Conservation (phyloP, 2,888 invertebrate species). For the Ligdia adustata region DNA sequence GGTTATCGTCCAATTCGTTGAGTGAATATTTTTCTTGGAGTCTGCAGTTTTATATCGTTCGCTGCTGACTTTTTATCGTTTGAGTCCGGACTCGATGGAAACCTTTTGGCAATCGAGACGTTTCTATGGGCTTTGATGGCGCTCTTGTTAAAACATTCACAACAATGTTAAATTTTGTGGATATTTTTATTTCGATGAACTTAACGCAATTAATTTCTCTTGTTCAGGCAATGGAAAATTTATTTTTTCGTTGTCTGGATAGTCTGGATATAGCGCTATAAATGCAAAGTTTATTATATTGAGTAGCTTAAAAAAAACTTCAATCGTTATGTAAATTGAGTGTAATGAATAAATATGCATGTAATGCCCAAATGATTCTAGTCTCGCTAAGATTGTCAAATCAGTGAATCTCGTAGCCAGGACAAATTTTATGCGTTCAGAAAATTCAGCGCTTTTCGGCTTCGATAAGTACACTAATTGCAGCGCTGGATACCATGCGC, state of each 20-base stretch:
- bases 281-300: too few relatives aligned
- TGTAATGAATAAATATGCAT: not conserved
- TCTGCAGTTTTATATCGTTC: constrained; percentile 32
- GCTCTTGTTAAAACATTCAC: not conserved
- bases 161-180: too few relatives aligned
- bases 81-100: constrained; percentile 13
- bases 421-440: constrained; percentile 17
- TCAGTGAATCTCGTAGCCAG: constrained; percentile 10
- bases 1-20: constrained; percentile 27
- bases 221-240: too few relatives aligned
- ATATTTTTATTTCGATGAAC: too few relatives aligned
- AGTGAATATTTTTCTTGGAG: constrained; percentile 38
- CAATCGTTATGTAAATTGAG: too few relatives aligned
- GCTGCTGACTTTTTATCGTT: constrained; percentile 30
- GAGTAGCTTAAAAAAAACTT: too few relatives aligned
- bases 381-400: constrained; percentile 12
- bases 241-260: too few relatives aligned
- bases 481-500: constrained; percentile 6
- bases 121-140: not conserved
- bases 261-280: too few relatives aligned
- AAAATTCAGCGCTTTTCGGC: constrained; percentile 19
- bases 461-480: constrained; percentile 13
- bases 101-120: constrained; percentile 3
- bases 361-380: not conserved
- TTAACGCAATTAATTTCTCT: too few relatives aligned